These are phyloP conservation scores for Sylvilagus bachmani DNA, from an alignment of 2,113 vertebrate species.

Conservation along the genomic window DNA sequence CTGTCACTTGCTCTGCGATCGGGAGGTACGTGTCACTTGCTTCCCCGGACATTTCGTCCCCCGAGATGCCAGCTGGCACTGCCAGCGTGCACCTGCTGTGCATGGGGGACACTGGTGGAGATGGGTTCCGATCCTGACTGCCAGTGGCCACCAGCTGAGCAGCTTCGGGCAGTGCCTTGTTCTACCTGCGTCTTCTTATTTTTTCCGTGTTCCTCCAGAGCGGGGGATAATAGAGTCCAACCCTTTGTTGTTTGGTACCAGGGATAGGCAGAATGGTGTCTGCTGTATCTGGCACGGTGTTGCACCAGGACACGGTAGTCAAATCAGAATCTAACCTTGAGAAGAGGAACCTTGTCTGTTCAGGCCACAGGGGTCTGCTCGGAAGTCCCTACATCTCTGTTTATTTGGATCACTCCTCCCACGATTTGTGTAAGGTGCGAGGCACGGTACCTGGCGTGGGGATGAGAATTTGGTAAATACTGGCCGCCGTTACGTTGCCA, in stretches of 20 bases:
- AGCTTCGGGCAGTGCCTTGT: rapidly evolving
- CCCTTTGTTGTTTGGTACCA: background rate
- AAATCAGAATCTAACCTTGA: rapidly evolving
- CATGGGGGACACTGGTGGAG: background rate
- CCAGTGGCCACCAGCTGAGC: rapidly evolving
- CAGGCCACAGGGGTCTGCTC: background rate
- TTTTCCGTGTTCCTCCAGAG: background rate
- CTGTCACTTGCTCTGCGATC: background rate
- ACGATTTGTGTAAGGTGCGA: background rate
- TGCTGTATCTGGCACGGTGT: rapidly evolving
- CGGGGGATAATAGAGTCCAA: rapidly evolving
- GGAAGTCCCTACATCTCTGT: background rate
- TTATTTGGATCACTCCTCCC: background rate
- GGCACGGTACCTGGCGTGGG: background rate
- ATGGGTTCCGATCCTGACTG: background rate
- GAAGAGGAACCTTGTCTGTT: background rate
- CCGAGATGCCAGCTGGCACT: rapidly evolving
- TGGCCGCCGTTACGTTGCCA: background rate
- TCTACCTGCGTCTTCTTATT: background rate
- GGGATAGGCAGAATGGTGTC: background rate
- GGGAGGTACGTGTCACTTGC: background rate
- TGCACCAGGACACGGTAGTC: background rate
- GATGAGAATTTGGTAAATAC: background rate
- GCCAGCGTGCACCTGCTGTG: rapidly evolving
- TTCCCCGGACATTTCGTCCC: background rate